Base-by-base conservation (phyloP, 2,797 vertebrate genomes). In the Trachops cirrhosus region DNA sequence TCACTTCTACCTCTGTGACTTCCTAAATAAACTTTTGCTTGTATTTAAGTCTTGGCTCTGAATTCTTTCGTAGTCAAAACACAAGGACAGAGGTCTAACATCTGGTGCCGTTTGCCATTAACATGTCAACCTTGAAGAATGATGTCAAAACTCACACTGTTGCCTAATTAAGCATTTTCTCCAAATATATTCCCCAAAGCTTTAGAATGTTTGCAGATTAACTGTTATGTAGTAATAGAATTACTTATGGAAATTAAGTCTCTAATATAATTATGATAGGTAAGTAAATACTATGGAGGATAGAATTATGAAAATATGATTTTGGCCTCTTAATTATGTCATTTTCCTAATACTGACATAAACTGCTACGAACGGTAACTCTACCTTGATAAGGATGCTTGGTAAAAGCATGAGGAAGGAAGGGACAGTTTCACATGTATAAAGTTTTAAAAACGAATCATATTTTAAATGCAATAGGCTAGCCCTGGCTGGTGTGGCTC, bases 131-230 rank as follows among this genome's bases (percentile, higher is more conserved):
- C 86, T 39, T 94, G 79, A 96, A 97, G 97, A 97, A 97, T 77
- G 95, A 98, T 97, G 94, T 98, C 96, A 94, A 97, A 97, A 98
- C 97, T 96, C 96, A 97, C 89, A 98, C 91, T 83, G 92, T 96
- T 98, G 94, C 93, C 96, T 98, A 98, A 98, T 98, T 98, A 98
- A 98, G 95, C 79, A 93, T 96, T 97, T 98, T 98, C 29, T 68
- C 78, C 94, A 97, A 98, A 93, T 54, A 68, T 84, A 93, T 18
- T 93, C 89, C 96, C 96, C 94, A 97, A 97, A 98, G 85, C 95
- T 95, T 96, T 97, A 80, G 86, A 96, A 90, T 97, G 92, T 97
- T 98, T 97, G 83, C 97, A 97, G 98, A 96, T 95, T 97, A 95
- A 78, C 80, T 96, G 64, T 94, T 95, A 90, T 62, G 95, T 98